Percentiles rank a stretch among this genome's conserved stretches.
phyloP scores from a whole-genome alignment of 2,888 invertebrate species.

The Aphodius granarius region DNA sequence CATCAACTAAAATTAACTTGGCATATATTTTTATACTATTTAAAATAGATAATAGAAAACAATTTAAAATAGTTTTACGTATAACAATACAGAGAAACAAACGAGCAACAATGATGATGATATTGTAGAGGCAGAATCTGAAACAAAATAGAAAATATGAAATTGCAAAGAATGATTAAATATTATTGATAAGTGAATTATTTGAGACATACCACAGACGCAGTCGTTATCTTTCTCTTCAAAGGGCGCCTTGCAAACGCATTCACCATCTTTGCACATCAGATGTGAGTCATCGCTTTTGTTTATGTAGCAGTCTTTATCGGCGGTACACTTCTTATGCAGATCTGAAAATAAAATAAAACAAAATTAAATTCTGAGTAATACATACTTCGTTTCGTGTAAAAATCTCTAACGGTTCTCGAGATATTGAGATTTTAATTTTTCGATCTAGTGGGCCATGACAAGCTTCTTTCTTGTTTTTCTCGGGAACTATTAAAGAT shows the following conservation, averaged over 20 bases:
- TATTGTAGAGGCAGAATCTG: background rate
- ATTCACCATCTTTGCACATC: constrained; percentile 38
- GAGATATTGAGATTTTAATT: no score
- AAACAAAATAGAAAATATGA: background rate
- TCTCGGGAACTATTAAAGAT: no score
- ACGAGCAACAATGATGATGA: background rate
- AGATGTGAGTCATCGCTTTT: constrained; percentile 33
- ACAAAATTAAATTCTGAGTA: background rate
- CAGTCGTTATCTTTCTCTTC: constrained; percentile 38
- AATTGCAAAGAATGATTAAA: background rate
- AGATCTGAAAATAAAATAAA: constrained; percentile 38
- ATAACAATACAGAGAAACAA: background rate
- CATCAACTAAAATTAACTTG: background rate
- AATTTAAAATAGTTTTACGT: background rate
- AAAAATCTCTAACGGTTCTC: no score
- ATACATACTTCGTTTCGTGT: background rate
- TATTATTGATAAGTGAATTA: background rate
- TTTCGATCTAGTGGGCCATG: no score
- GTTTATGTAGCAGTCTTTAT: constrained; percentile 33
- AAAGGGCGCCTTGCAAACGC: constrained; percentile 38
- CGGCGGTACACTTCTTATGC: constrained; percentile 38
- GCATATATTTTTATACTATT: background rate
- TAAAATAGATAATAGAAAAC: background rate
- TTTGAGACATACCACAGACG: constrained; percentile 31
- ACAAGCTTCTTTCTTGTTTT: no score